A percentile compares a stretch with the other conserved stretches of the same genome.
These are phyloP conservation scores for Invenusta paracnida DNA, from an alignment of 2,888 invertebrate genomes.

Conservation along the genomic window DNA sequence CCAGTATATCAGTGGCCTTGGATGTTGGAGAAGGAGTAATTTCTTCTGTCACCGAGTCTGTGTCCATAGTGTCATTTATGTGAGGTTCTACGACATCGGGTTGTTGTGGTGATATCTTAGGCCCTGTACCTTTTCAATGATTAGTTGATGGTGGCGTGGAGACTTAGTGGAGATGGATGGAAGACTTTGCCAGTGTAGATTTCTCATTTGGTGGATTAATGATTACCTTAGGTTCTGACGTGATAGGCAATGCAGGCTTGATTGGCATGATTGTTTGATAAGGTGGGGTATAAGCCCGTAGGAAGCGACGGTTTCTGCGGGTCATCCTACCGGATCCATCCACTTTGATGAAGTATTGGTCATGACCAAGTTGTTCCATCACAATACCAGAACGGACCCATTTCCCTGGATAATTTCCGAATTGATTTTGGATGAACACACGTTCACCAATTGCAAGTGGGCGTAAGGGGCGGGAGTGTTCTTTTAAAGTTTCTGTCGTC, in stretches of 20 bases:
- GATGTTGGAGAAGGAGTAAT: not conserved
- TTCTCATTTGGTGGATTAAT: not conserved
- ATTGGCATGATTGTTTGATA: too few relatives aligned
- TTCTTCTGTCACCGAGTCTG: not conserved
- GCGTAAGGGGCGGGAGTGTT: constrained; percentile 43
- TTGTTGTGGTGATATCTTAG: not conserved
- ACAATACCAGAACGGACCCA: constrained; percentile 42
- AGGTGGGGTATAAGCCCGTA: too few relatives aligned
- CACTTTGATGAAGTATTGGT: constrained; percentile 7
- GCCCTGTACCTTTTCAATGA: not conserved
- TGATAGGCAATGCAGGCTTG: not conserved
- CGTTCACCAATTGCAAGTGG: constrained; percentile 46
- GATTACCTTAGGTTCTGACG: not conserved
- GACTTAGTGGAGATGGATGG: not conserved
- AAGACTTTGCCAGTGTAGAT: not conserved
- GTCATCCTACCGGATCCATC: constrained; percentile 16
- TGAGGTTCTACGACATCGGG: not conserved
- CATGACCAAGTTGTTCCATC: not conserved
- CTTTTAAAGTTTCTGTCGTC: constrained; percentile 43
- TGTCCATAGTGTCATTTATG: not conserved
- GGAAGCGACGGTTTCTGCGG: not conserved
- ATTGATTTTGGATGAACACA: constrained; percentile 45
- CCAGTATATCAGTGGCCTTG: not conserved
- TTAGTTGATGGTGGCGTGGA: not conserved
- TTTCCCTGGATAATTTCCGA: constrained; percentile 44